Base-by-base conservation (phyloP, 2,888 invertebrate genomes). In the Priocnemis perturbator region DNA sequence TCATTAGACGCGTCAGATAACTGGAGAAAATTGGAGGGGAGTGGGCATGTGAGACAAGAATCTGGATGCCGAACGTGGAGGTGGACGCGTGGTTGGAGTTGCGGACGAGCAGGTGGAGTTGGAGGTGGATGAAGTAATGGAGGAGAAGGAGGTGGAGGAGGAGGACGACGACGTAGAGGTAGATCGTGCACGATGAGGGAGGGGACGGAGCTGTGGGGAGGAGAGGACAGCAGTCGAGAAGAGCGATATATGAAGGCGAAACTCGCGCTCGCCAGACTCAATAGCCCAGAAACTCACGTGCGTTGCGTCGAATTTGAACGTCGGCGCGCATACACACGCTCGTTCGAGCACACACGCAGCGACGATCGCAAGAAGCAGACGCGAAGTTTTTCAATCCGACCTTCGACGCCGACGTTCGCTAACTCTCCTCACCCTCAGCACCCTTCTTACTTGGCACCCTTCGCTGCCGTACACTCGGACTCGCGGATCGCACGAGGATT, bases 231-330 rank as follows among this genome's bases (percentile, higher is more conserved):
- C 77, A 73, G 82, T 76, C 82, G 77, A 72, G 83, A 82, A 81
- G 80, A 79, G 75, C 86, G 84, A 86, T 87, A 87, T 87, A 87
- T 87, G 86, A 87, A 87, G 82, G 87, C 84, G 87, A 88, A 88
- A 85, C 85, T 77, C 78, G 82, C 85, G 83, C 83, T 76, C 81
- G 80, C 82, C 84, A 82, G 86, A 84, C 84, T 87, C 87, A 85
- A 87, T 87, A 86, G 86, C 82, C 83, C 86, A 85, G 78, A 79
- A 81, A 74, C 71, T 74, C 75, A 74, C 76, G 73, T 81, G 78
- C 72, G 74, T 67, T 55, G 56, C 64, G 58, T 73, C 67, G 64
- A 67, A 65, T 45, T 71, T 65, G 60, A 67, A 60, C 48, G 50
- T 61, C 37, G 37, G 37, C 26, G 70, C 65, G 67, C 53, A 66